Evolutionary conservation across 2,888 invertebrate species (phyloP).

Genomic region (Tetragnatha montana): DNA sequence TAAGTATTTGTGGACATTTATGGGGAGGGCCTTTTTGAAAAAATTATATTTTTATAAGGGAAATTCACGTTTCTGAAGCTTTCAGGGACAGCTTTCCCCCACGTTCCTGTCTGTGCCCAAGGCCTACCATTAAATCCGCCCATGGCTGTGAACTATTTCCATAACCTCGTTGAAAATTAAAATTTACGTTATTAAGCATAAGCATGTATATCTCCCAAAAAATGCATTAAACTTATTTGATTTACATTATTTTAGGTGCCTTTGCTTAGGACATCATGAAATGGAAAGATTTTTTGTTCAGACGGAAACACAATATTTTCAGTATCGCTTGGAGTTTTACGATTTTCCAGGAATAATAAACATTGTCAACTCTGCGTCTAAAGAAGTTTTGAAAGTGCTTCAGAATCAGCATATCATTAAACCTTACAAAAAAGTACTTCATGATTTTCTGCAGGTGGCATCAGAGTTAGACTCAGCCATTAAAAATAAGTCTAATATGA

Average conservation of each 20-base stretch:
- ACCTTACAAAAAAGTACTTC: conserved; percentile 18
- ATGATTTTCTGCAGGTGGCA: background rate
- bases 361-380: conserved; percentile 13
- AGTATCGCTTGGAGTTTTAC: conserved; percentile 59
- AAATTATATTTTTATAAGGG: too few relatives aligned
- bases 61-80: too few relatives aligned
- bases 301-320: conserved; percentile 55
- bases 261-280: conserved; percentile 16
- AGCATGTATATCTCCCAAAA: too few relatives aligned
- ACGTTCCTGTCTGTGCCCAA: too few relatives aligned
- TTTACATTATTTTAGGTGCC: conserved; percentile 32
- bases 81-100: too few relatives aligned
- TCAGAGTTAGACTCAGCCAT: conserved; percentile 14
- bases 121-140: too few relatives aligned
- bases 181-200: too few relatives aligned
- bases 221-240: background rate
- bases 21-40: too few relatives aligned
- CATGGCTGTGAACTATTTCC: background rate
- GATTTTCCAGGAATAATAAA: conserved; percentile 8
- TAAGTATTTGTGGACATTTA: background rate
- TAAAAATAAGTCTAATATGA: conserved; percentile 13
- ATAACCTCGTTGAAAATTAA: too few relatives aligned
- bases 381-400: conserved; percentile 16
- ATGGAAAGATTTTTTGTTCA: conserved; percentile 47
- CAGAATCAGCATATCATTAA: background rate